Evolutionary conservation across 2,113 vertebrate species (phyloP).

Genomic region (Microcebus jonahi): DNA sequence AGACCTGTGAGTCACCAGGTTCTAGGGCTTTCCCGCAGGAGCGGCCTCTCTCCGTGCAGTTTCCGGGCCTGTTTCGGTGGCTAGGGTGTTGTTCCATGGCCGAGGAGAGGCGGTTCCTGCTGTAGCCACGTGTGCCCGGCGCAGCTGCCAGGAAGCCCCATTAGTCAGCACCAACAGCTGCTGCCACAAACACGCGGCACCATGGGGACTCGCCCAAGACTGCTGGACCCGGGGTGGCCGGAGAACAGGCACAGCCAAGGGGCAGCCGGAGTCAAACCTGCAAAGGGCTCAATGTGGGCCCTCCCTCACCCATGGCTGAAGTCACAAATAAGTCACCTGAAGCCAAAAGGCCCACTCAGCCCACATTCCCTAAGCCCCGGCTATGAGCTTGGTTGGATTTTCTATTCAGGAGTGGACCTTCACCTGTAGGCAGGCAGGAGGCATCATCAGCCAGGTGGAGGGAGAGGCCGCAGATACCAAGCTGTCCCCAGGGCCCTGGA

Average conservation of each 20-base stretch:
- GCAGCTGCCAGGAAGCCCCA: slow-evolving; percentile 59
- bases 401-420: neutral
- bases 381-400: neutral
- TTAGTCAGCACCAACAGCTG: slow-evolving; percentile 73
- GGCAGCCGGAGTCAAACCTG: neutral
- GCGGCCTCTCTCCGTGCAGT: neutral
- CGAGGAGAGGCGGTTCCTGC: neutral
- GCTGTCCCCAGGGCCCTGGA: neutral
- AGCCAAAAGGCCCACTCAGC: neutral
- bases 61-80: neutral
- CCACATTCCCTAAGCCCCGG: neutral
- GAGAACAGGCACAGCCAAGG: neutral
- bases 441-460: neutral
- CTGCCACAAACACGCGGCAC: slow-evolving; percentile 18
- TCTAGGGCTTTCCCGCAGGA: neutral
- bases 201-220: neutral
- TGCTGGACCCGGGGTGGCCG: neutral
- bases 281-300: neutral
- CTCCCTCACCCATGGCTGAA: neutral
- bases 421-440: neutral
- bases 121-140: neutral
- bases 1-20: neutral
- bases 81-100: neutral
- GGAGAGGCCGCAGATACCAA: neutral
- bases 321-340: neutral